phyloP scores from a whole-genome alignment of 1,140 invertebrate genomes.

The Drusus annulatus region DNA sequence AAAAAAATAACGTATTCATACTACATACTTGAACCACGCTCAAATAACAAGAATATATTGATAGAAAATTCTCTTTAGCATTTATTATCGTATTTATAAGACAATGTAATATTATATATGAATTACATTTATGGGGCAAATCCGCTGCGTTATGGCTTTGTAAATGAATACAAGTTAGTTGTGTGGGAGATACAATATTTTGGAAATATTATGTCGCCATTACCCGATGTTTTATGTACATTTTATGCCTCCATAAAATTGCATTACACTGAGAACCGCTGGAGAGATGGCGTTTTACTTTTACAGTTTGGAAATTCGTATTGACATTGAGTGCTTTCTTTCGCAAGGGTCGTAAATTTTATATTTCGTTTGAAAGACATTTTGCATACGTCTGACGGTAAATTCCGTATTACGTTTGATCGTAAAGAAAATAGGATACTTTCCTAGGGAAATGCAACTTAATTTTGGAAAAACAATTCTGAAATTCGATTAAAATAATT shows the following conservation, averaged over 20 bases:
- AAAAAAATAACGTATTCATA: too few relatives aligned
- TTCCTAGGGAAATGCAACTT: too few relatives aligned
- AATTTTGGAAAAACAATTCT: too few relatives aligned
- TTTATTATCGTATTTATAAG: too few relatives aligned
- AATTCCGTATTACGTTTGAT: not conserved
- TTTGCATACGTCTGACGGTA: slow-evolving; percentile 24
- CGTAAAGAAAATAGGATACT: too few relatives aligned
- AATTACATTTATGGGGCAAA: slow-evolving; percentile 1
- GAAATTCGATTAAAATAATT: too few relatives aligned
- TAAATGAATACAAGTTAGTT: slow-evolving; percentile 25
- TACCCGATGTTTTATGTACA: slow-evolving; percentile 21
- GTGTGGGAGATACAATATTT: slow-evolving; percentile 9
- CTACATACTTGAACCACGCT: too few relatives aligned
- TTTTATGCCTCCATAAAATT: slow-evolving; percentile 21
- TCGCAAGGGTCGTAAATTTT: slow-evolving; percentile 2
- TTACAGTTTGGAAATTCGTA: slow-evolving; percentile 27
- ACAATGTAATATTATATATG: too few relatives aligned
- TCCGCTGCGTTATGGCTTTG: not conserved
- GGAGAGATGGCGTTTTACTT: slow-evolving; percentile 3
- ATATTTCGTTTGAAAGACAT: slow-evolving; percentile 10
- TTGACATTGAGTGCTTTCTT: slow-evolving; percentile 23
- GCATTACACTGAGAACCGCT: not conserved
- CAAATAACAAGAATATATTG: too few relatives aligned
- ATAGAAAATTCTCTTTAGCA: too few relatives aligned
- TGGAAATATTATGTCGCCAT: slow-evolving; percentile 11